Percentiles rank a stretch among this genome's conserved stretches.
Evolutionary conservation across 2,888 invertebrate genomes (phyloP).

Genomic region (Eupithecia subumbrata): DNA sequence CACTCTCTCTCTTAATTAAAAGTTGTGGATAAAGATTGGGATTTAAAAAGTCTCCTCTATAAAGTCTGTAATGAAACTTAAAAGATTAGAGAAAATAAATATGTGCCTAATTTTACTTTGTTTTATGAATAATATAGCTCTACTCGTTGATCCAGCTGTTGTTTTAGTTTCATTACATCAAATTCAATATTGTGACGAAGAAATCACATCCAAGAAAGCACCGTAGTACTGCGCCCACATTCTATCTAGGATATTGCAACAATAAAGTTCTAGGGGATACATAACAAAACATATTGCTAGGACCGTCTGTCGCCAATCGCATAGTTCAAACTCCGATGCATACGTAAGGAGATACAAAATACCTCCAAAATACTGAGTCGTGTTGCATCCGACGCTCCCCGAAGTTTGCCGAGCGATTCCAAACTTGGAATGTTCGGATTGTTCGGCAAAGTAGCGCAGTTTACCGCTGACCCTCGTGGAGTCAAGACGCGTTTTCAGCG

Average conservation of each 20-base stretch:
- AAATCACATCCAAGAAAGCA: conserved; percentile 17
- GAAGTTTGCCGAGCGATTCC: conserved; percentile 56
- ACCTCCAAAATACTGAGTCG: conserved; percentile 49
- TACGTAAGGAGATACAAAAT: conserved; percentile 43
- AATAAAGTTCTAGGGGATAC: conserved; percentile 29
- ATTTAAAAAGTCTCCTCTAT: too few species aligned
- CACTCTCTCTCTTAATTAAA: too few species aligned
- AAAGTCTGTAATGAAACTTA: too few species aligned
- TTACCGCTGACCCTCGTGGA: conserved; percentile 53
- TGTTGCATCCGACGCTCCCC: conserved; percentile 51
- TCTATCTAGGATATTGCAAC: conserved; percentile 32
- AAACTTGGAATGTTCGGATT: conserved; percentile 57
- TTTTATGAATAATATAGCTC: neutral
- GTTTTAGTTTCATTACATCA: conserved; percentile 7
- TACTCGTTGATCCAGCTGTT: neutral
- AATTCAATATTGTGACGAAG: neutral
- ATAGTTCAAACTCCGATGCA: conserved; percentile 46
- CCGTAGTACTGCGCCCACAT: conserved; percentile 13
- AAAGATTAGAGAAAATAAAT: too few species aligned
- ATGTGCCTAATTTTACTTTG: neutral
- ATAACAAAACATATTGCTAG: conserved; percentile 25
- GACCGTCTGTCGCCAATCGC: conserved; percentile 33
- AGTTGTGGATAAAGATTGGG: too few species aligned
- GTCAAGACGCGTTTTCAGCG: conserved; percentile 48
- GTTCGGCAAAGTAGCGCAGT: conserved; percentile 58